Evolutionary conservation across 2,113 vertebrate species (phyloP).

Genomic region (Paedocypris sp.): DNA sequence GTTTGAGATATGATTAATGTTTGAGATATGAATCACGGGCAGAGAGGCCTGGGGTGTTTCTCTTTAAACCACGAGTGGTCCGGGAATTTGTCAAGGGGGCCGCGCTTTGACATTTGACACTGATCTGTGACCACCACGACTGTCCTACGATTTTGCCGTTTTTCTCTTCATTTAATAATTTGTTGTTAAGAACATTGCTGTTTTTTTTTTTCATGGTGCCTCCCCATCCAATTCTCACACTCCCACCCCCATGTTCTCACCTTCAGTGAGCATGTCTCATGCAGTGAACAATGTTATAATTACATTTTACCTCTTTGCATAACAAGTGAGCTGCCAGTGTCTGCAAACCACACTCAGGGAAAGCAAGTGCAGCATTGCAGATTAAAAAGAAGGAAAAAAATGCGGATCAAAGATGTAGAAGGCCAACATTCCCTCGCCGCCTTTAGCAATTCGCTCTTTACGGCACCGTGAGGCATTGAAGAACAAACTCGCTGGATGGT

Average conservation of each 20-base stretch:
- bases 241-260: constrained; percentile 26
- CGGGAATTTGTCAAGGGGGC: neutral
- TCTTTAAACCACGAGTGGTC: neutral
- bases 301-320: constrained; percentile 19
- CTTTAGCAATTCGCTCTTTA: no score
- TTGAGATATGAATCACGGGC: neutral
- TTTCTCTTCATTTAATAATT: neutral
- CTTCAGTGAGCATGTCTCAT: neutral
- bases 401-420: no score
- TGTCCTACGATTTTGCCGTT: neutral
- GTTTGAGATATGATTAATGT: neutral
- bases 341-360: constrained; percentile 1
- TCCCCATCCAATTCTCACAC: constrained; percentile 31
- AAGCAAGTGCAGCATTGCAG: neutral
- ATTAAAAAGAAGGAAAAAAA: neutral
- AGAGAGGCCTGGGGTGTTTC: neutral
- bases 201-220: constrained; percentile 6
- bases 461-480: no score
- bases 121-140: neutral
- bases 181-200: neutral
- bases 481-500: no score
- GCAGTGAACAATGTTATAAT: constrained; percentile 13
- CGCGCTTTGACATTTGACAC: neutral
- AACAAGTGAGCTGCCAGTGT: neutral
- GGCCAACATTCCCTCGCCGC: no score